A percentile compares a stretch with the other conserved stretches of the same genome.
phyloP scores from a whole-genome alignment of 2,797 vertebrate species.

The Arrhamphus sclerolepis region DNA sequence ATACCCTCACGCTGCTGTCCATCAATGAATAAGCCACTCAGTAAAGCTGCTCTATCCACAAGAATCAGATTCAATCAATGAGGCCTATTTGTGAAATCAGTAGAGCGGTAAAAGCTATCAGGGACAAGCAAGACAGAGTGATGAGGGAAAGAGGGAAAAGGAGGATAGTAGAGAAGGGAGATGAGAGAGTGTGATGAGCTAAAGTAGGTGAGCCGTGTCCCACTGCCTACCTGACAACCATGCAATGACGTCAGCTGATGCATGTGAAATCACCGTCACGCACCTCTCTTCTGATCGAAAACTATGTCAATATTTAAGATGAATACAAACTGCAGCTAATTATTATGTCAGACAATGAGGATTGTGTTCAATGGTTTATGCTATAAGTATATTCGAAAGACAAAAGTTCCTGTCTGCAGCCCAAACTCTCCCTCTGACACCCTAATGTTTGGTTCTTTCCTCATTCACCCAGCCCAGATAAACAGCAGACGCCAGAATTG shows the following conservation, averaged over 20 bases:
- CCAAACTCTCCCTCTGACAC: conserved; percentile 28
- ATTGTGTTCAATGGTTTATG: conserved; percentile 9
- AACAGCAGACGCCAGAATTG: conserved; percentile 57
- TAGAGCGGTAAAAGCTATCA: conserved; percentile 81
- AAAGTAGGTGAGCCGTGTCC: conserved; percentile 68
- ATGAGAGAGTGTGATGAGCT: conserved; percentile 57
- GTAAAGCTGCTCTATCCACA: conserved; percentile 82
- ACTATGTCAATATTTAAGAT: conserved; percentile 22
- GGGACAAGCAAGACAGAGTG: conserved; percentile 64
- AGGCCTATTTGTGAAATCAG: conserved; percentile 85
- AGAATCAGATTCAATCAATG: conserved; percentile 86
- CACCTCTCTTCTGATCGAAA: conserved; percentile 33
- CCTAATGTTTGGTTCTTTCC: conserved; percentile 12
- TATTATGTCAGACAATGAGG: conserved; percentile 31
- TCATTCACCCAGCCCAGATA: conserved; percentile 47
- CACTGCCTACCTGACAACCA: conserved; percentile 62
- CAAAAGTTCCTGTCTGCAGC: conserved; percentile 23
- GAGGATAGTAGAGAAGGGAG: conserved; percentile 24
- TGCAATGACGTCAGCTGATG: conserved; percentile 61
- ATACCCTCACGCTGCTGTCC: conserved; percentile 54
- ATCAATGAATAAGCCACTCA: conserved; percentile 74
- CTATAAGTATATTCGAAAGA: conserved; percentile 1
- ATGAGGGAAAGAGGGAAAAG: conserved; percentile 40
- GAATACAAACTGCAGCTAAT: conserved; percentile 47
- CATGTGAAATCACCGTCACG: conserved; percentile 61